Conservation (phyloP, 2,888 invertebrate species). For the Crematogaster levior region DNA sequence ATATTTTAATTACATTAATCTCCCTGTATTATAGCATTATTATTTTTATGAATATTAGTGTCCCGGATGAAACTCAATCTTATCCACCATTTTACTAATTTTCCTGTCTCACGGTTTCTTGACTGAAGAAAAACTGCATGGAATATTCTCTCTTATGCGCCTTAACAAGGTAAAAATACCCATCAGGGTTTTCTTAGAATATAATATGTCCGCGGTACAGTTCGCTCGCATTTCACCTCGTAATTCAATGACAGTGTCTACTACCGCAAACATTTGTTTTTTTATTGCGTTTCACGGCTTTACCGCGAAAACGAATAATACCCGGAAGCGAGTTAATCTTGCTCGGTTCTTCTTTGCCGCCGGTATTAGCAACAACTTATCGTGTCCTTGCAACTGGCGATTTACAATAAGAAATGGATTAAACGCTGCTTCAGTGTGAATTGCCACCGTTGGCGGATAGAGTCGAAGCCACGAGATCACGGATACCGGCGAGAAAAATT, state of each 20-base stretch:
- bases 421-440: constrained; percentile 38
- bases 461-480: constrained; percentile 39
- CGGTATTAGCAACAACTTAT: constrained; percentile 60
- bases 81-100: constrained; percentile 31
- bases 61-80: constrained; percentile 18
- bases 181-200: constrained; percentile 2
- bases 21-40: not conserved
- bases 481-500: constrained; percentile 5
- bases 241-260: not conserved
- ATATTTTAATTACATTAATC: constrained; percentile 12
- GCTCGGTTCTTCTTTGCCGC: constrained; percentile 50
- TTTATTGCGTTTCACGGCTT: constrained; percentile 4
- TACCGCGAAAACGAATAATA: constrained; percentile 1
- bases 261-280: constrained; percentile 33
- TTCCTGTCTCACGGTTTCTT: constrained; percentile 7
- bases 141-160: constrained; percentile 14
- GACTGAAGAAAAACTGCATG: not conserved
- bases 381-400: constrained; percentile 42
- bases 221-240: constrained; percentile 27
- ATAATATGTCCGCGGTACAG: constrained; percentile 15
- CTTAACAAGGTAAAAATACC: constrained; percentile 47
- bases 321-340: constrained; percentile 55
- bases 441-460: constrained; percentile 16
- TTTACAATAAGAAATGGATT: constrained; percentile 60
- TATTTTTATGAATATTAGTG: constrained; percentile 35